Base-by-base conservation (phyloP, 2,888 invertebrate genomes). In the Candidula unifasciata region DNA sequence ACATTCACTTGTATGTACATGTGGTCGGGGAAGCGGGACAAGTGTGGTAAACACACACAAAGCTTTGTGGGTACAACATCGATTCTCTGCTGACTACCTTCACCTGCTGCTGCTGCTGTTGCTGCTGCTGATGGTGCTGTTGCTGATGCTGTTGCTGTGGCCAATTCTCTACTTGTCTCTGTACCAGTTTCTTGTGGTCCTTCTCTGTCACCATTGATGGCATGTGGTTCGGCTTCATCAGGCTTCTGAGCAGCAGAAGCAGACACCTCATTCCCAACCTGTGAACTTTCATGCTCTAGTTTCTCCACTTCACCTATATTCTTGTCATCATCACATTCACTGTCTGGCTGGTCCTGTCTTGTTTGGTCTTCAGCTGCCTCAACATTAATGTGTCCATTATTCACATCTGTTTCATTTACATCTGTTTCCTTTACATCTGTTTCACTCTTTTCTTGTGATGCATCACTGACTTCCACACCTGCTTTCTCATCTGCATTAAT, bases 361-460 rank as follows among this genome's bases (percentile, higher is more conserved):
- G n/a, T 35, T 27, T 33, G 60, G 35, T 83, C 74, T 73, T 77
- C 74, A 64, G 66, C 78, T 24, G 69, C 84, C 52, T 82, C 73
- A 57, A 30, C 27, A 54, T 27, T 44, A 52, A 54, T 52, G 10
- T 82, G 44, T 64, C 57, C 30, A 68, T 54, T 79, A 18, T 83
- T 83, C 77, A 64, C 82, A 54, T 69, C 83, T 83, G 69, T 80
- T 69, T 52, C 87, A 10, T 44, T 13, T 44, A 13, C 44, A 44
- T 69, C 83, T 83, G 69, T 80, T 69, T 52, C 87, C 13, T 44
- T 13, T 44, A 13, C 44, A 44, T 69, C 83, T 83, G 69, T 80
- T 69, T 52, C 87, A 60, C 37, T 80, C 77, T 76, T 82, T 27
- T 84, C 76, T n/a, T 84, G 84, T 3, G 80, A 80, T 24, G 30